These are phyloP conservation scores for Thymelicus acteon DNA, from an alignment of 2,888 invertebrate species.

Conservation along the genomic window DNA sequence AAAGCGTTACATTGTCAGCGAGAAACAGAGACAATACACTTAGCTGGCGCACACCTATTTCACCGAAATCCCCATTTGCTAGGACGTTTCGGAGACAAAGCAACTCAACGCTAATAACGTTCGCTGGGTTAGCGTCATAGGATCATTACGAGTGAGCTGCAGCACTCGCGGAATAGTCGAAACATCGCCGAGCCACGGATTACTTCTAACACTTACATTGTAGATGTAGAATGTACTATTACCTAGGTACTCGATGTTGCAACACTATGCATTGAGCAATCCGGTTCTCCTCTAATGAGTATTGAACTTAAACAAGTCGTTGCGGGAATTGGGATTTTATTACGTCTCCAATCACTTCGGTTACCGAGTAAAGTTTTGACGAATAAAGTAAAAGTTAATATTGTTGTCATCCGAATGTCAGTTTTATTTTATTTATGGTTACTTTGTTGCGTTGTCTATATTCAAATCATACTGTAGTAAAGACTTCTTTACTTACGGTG, in stretches of 20 bases:
- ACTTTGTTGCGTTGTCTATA: too few relatives aligned
- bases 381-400: too few relatives aligned
- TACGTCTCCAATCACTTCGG: slow-evolving; percentile 29
- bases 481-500: too few relatives aligned
- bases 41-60: slow-evolving; percentile 36
- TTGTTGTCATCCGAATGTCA: too few relatives aligned
- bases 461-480: too few relatives aligned
- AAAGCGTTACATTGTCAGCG: slow-evolving; percentile 17
- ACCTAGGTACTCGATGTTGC: slow-evolving; percentile 38
- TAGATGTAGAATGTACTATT: slow-evolving; percentile 25
- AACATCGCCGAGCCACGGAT: slow-evolving; percentile 33
- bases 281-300: slow-evolving; percentile 48
- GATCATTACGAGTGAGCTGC: slow-evolving; percentile 37
- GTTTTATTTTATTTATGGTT: too few relatives aligned
- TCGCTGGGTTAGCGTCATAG: slow-evolving; percentile 38
- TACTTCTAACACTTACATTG: slow-evolving; percentile 43
- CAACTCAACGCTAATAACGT: slow-evolving; percentile 37
- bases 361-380: not conserved
- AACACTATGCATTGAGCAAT: slow-evolving; percentile 41
- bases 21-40: slow-evolving; percentile 26
- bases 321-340: slow-evolving; percentile 45
- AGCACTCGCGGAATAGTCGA: slow-evolving; percentile 25
- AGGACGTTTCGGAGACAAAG: slow-evolving; percentile 37
- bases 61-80: slow-evolving; percentile 40
- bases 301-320: slow-evolving; percentile 49